A percentile compares a stretch with the other conserved stretches of the same genome.
These are phyloP conservation scores for Paramacrobiotus metropolitanus DNA, from an alignment of 1,140 invertebrate genomes.

Conservation along the genomic window DNA sequence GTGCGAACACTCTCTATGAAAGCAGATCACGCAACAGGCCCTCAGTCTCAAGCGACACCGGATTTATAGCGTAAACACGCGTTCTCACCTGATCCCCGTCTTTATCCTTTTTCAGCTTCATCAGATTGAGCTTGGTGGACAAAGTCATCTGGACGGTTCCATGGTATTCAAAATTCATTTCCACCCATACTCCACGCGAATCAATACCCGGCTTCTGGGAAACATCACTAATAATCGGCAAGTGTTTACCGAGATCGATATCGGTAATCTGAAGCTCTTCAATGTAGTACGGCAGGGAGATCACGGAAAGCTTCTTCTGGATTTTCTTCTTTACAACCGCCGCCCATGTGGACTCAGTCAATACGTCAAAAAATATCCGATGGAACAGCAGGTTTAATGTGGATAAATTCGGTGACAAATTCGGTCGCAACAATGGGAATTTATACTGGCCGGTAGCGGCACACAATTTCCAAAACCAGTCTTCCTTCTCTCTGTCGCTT, in stretches of 20 bases:
- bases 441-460: slow-evolving; percentile 18
- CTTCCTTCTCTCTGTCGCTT: slow-evolving; percentile 60
- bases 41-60: no score
- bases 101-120: slow-evolving; percentile 44
- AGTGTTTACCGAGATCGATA: slow-evolving; percentile 43
- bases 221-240: slow-evolving; percentile 48
- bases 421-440: not conserved
- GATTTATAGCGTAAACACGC: no score
- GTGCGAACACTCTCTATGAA: not conserved
- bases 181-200: slow-evolving; percentile 69
- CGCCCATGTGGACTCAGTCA: slow-evolving; percentile 36
- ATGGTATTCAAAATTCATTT: slow-evolving; percentile 66
- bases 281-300: slow-evolving; percentile 67
- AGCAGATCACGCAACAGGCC: no score
- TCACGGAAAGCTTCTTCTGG: slow-evolving; percentile 58
- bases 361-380: slow-evolving; percentile 48
- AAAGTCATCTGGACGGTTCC: slow-evolving; percentile 66
- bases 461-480: slow-evolving; percentile 40
- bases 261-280: slow-evolving; percentile 52
- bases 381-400: slow-evolving; percentile 43
- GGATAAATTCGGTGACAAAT: slow-evolving; percentile 8
- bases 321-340: slow-evolving; percentile 39
- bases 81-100: not conserved
- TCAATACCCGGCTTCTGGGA: slow-evolving; percentile 44
- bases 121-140: slow-evolving; percentile 80